Percentiles rank a stretch among this genome's conserved stretches.
Conservation (phyloP, 2,888 invertebrate genomes). For the Drosophila gaucha region DNA sequence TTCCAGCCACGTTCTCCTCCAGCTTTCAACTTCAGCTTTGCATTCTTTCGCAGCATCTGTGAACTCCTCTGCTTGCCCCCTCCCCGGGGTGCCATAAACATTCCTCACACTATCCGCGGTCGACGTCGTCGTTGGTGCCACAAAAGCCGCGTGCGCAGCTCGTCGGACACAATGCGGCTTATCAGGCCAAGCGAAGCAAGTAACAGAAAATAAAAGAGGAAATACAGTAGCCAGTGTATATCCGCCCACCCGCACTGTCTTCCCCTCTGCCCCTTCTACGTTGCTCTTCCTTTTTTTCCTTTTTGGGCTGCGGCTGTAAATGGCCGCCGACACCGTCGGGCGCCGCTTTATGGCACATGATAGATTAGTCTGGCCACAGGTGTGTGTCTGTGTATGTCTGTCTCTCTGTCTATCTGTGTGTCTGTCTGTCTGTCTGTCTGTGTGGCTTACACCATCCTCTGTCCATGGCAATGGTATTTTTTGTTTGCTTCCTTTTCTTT, state of each 20-base stretch:
- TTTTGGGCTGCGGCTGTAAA: slow-evolving; percentile 29
- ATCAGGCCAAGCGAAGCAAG: slow-evolving; percentile 53
- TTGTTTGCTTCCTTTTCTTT: neutral
- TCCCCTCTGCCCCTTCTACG: neutral
- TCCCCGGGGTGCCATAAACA: slow-evolving; percentile 67
- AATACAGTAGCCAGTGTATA: slow-evolving; percentile 19
- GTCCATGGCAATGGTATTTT: slow-evolving; percentile 30
- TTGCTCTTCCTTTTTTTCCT: slow-evolving; percentile 1
- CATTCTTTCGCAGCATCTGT: slow-evolving; percentile 43
- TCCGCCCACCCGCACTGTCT: neutral
- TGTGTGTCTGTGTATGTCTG: slow-evolving; percentile 35
- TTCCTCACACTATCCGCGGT: slow-evolving; percentile 39
- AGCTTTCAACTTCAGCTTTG: slow-evolving; percentile 9
- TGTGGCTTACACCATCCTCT: slow-evolving; percentile 30
- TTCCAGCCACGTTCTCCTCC: neutral
- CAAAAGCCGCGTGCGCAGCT: slow-evolving; percentile 81
- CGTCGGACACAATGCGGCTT: slow-evolving; percentile 75
- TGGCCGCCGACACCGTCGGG: slow-evolving; percentile 44
- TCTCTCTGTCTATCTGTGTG: slow-evolving; percentile 62
- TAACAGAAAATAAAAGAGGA: slow-evolving; percentile 22
- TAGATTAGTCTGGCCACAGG: slow-evolving; percentile 78
- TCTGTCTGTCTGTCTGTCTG: neutral
- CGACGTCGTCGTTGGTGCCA: slow-evolving; percentile 37
- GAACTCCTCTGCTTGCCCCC: slow-evolving; percentile 45
- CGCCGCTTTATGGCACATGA: slow-evolving; percentile 79